Evolutionary conservation across 2,113 vertebrate species (phyloP), one percentile per base, ranked within the genome.

Genomic region (Corythornis cristatus): DNA sequence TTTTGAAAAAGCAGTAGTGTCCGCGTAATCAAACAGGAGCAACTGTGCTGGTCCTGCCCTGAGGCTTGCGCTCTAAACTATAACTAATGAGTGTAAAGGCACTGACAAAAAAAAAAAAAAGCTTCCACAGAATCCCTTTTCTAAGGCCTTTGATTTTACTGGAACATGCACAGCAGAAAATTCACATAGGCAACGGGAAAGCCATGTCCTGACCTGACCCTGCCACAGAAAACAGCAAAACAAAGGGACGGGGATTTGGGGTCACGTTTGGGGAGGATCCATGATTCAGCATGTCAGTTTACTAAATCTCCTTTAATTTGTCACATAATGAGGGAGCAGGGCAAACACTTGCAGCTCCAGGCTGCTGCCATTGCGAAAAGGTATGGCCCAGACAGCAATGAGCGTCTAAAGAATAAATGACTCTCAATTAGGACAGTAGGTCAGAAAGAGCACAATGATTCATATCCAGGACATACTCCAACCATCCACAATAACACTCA

Each of bases 381-480:
- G 74, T 73, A 80, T 2, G 4, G 54, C 87, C 83, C 9, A 18
- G 86, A 57, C 88, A 37, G 62, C 33, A 71, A 91, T 1, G 7
- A 87, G 82, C 48, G 3, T 93, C 68, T 70, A 56, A 89, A 78
- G 92, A 93, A 93, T 82, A 96, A 93, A 88, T 75, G 72, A 71
- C 61, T 94, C 82, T 92, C 89, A 95, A 88, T 93, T 96, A 94
- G 94, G 93, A 95, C 85, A 95, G 89, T 94, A 93, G 96, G 96
- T 96, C 96, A 96, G 93, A 95, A 92, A 88, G 96, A 94, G 92
- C 93, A 87, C 62, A 78, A 89, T 95, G 89, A 94, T 95, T 97
- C 95, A 97, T 37, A 83, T 48, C 56, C 91, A 93, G 76, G 83
- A 81, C 90, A 25, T 85, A 86, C 53, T 92, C 67, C 83, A 90